Evolutionary conservation across 2,888 invertebrate species (phyloP), one percentile per base, ranked within the genome.

Genomic region (Lamellibrachia satsuma): DNA sequence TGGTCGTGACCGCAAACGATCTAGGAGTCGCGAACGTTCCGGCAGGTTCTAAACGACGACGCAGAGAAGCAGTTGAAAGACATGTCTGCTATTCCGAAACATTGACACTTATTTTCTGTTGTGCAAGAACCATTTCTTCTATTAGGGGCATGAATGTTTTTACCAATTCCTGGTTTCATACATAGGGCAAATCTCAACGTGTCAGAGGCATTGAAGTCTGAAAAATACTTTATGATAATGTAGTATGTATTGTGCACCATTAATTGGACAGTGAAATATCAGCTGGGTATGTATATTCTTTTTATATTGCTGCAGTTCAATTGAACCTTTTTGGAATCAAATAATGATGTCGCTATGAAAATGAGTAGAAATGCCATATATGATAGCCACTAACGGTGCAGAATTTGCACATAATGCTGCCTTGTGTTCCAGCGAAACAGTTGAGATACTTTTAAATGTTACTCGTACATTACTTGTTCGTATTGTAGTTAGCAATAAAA

Each of bases 1-100:
- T 39, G 60, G 92, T 27, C 52, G 90, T 11, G 52, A 52, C 51
- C 91, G 92, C 75, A 75, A 75, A 75, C 75, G 75, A n/a, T 75
- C 75, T n/a, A 75, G 75, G 11, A 91, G 91, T 90, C n/a, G 92
- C 27, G 92, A 92, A 52, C 52, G 92, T 39, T 91, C 92, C 8
- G 92, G 92, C 52, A 22, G 92, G 52, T 92, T 75, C 52, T 92
- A 52, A 52, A 92, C 91, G 22, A 3, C 52, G n/a, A n/a, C 3
- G 11, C 91, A n/a, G 52, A 90, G 90, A 91, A 91, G 75, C 75
- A 75, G 75, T 6, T 75, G 22, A 6, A 75, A 22, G 75, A 22
- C 6, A 75, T 75, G 22, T 75, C 75, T 75, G 75, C 75, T 75
- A 75, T 75, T 75, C 75, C 75, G 22, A 75, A 22, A 75, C 75